Conservation (phyloP, 35 echinoderm and acorn worm genomes). For the Eucidaris tribuloides region DNA sequence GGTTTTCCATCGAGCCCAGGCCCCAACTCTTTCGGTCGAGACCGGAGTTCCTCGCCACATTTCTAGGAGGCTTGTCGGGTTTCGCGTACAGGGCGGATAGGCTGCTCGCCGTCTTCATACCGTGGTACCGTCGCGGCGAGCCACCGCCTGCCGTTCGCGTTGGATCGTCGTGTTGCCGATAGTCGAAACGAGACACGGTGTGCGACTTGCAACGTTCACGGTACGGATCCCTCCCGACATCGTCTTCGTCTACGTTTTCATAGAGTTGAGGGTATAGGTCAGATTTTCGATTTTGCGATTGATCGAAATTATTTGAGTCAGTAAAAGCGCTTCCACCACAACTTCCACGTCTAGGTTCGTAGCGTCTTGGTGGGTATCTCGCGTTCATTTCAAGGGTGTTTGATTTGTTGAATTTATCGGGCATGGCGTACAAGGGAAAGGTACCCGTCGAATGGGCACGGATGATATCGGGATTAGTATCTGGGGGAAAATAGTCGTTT, state of each 20-base stretch:
- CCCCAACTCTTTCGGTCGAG: slow-evolving; percentile 1
- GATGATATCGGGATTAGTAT: not conserved
- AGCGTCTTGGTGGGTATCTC: not conserved
- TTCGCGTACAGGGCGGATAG: not conserved
- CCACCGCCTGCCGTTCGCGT: not conserved
- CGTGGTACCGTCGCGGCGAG: not conserved
- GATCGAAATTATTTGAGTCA: not conserved
- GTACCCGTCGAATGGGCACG: not conserved
- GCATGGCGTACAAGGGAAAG: slow-evolving; percentile 9
- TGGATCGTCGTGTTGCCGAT: not conserved
- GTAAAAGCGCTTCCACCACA: not conserved
- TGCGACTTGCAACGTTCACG: not conserved
- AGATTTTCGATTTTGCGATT: no score
- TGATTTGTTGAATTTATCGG: not conserved
- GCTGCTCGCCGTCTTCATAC: slow-evolving; percentile 15
- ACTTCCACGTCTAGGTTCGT: not conserved
- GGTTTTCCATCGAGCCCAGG: slow-evolving; percentile 15
- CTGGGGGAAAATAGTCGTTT: not conserved
- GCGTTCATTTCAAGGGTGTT: not conserved
- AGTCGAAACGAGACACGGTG: not conserved
- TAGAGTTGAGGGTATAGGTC: not conserved
- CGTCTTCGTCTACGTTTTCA: not conserved
- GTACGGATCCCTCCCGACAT: not conserved
- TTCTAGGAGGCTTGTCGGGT: not conserved
- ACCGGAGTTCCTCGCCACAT: not conserved